phyloP scores from a whole-genome alignment of 2,113 vertebrate genomes.

The Podilymbus podiceps region DNA sequence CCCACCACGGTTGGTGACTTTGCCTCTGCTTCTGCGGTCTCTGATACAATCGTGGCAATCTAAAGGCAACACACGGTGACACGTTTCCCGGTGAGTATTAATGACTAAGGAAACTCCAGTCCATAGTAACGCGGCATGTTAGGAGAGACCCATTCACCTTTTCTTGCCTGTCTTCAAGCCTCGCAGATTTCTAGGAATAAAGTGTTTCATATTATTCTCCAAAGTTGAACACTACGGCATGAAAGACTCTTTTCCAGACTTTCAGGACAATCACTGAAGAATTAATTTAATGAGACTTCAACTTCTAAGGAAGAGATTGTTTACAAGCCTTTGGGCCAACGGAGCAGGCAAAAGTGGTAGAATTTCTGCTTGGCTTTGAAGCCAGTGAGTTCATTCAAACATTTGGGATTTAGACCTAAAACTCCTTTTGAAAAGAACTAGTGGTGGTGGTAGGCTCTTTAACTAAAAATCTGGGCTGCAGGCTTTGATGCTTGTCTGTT shows the following conservation, averaged over 20 bases:
- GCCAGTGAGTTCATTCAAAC: accelerated
- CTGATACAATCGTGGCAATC: accelerated
- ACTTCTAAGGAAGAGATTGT: neutral
- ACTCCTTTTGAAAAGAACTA: neutral
- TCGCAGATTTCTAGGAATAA: neutral
- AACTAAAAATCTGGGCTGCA: neutral
- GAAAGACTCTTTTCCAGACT: neutral
- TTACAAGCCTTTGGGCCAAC: neutral
- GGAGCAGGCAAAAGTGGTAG: neutral
- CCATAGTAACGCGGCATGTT: accelerated
- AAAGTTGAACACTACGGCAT: accelerated
- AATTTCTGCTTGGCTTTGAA: neutral
- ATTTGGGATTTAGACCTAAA: neutral
- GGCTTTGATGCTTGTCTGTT: neutral
- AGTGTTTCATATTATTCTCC: neutral
- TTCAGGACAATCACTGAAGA: neutral
- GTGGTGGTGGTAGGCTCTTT: no score
- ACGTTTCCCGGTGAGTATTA: accelerated
- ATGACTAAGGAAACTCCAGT: neutral
- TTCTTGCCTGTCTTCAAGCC: neutral
- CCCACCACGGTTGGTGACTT: neutral
- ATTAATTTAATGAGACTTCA: neutral
- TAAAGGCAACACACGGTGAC: neutral
- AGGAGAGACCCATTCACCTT: accelerated
- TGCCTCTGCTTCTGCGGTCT: neutral